phyloP scores from a whole-genome alignment of 2,888 invertebrate genomes.

The Muscina levida region DNA sequence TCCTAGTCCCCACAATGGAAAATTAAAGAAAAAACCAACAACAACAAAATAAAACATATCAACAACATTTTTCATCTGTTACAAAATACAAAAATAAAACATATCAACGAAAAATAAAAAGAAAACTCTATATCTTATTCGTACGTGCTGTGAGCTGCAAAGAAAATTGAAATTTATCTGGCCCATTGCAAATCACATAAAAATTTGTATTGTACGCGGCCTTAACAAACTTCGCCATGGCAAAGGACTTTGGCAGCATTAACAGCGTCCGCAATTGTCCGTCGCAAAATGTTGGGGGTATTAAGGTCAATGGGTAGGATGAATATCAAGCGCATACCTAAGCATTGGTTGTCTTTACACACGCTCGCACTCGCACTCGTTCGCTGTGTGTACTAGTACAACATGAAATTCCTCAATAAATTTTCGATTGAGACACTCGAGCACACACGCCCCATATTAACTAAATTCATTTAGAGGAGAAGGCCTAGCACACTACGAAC shows the following conservation, averaged over 20 bases:
- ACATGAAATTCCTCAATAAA: constrained; percentile 24
- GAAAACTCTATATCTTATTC: not conserved
- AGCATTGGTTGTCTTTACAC: not conserved
- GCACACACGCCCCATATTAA: not conserved
- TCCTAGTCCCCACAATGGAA: not conserved
- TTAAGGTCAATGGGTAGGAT: constrained; percentile 27
- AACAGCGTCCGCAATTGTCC: not conserved
- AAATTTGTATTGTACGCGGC: not conserved
- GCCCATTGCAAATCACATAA: not conserved
- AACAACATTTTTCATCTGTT: too few relatives aligned
- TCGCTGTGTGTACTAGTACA: too few relatives aligned
- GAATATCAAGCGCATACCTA: not conserved
- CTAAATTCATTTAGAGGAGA: not conserved
- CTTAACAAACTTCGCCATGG: not conserved
- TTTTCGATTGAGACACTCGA: not conserved
- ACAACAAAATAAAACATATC: not conserved
- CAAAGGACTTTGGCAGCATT: not conserved
- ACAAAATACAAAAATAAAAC: too few relatives aligned
- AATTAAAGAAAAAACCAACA: not conserved
- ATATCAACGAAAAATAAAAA: not conserved
- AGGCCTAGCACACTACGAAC: not conserved
- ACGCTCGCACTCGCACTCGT: too few relatives aligned
- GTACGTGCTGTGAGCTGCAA: not conserved
- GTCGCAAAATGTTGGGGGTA: not conserved
- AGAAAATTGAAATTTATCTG: constrained; percentile 17